Percentiles rank a stretch among this genome's conserved stretches.
phyloP scores from a whole-genome alignment of 1,140 invertebrate genomes.

The Panagrolaimus sp. region DNA sequence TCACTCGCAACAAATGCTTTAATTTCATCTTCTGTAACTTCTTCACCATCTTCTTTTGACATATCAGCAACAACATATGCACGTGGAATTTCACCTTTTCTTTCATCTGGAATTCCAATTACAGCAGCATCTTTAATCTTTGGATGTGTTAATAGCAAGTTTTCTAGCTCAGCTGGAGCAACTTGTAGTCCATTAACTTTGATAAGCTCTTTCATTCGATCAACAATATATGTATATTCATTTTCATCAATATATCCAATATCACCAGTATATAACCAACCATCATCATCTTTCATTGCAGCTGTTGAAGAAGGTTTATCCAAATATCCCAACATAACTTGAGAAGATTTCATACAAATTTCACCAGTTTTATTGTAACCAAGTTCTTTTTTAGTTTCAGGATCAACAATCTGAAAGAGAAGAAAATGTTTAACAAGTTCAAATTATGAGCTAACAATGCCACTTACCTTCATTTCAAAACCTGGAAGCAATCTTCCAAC shows the following conservation, averaged over 20 bases:
- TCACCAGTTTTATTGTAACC: constrained; percentile 10
- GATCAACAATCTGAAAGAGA: too few species aligned
- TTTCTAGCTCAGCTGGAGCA: constrained; percentile 78
- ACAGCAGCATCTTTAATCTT: constrained; percentile 74
- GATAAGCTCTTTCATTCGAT: constrained; percentile 80
- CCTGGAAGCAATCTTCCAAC: constrained; percentile 31
- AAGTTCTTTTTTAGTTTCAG: constrained; percentile 26
- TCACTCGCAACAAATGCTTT: constrained; percentile 36
- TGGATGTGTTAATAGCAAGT: constrained; percentile 69
- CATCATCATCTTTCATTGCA: constrained; percentile 67
- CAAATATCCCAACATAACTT: constrained; percentile 48
- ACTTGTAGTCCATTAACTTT: constrained; percentile 80
- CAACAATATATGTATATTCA: constrained; percentile 68
- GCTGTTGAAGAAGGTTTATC: constrained; percentile 38
- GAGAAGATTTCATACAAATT: constrained; percentile 33
- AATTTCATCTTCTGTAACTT: constrained; percentile 38
- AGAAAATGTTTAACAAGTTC: too few species aligned
- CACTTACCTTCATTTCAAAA: constrained; percentile 42
- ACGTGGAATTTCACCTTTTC: constrained; percentile 70
- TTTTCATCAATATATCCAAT: constrained; percentile 71
- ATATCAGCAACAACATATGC: constrained; percentile 74
- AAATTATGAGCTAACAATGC: too few species aligned
- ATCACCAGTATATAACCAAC: constrained; percentile 73
- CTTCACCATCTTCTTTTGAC: constrained; percentile 62
- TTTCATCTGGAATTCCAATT: constrained; percentile 70